These are phyloP conservation scores for Eumeta japonica DNA, from an alignment of 1,140 invertebrate genomes.

Conservation along the genomic window DNA sequence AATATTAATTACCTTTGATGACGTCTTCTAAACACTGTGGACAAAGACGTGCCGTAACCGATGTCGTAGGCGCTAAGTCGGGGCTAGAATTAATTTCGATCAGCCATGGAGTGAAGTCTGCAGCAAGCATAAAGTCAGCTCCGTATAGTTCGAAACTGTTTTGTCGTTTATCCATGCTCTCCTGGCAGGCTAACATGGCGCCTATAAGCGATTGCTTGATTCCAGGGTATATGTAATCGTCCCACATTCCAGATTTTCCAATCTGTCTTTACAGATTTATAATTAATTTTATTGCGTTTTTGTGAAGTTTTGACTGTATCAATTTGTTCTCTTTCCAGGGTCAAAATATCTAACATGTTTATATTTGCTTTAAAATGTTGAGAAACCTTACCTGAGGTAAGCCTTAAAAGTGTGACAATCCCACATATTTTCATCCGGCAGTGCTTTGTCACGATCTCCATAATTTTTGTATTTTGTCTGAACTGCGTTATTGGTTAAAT, in stretches of 20 bases:
- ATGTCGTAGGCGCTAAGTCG: slow-evolving; percentile 84
- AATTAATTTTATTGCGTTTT: neutral
- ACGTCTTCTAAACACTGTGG: slow-evolving; percentile 86
- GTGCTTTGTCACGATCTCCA: slow-evolving; percentile 67
- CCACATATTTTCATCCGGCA: slow-evolving; percentile 87
- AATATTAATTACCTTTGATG: slow-evolving; percentile 74
- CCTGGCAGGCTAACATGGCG: slow-evolving; percentile 82
- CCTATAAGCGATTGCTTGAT: slow-evolving; percentile 88
- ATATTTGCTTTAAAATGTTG: neutral
- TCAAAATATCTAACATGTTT: neutral
- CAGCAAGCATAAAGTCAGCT: slow-evolving; percentile 89
- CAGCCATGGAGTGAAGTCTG: slow-evolving; percentile 87
- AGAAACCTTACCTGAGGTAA: slow-evolving; percentile 60
- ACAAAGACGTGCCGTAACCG: slow-evolving; percentile 83
- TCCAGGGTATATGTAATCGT: slow-evolving; percentile 81
- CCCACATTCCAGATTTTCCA: slow-evolving; percentile 75
- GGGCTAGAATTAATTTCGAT: slow-evolving; percentile 95
- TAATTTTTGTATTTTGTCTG: slow-evolving; percentile 88
- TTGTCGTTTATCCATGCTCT: slow-evolving; percentile 79
- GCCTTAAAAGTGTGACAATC: slow-evolving; percentile 76
- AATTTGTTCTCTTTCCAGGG: neutral
- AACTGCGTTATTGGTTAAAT: slow-evolving; percentile 91
- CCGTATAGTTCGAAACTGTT: slow-evolving; percentile 93
- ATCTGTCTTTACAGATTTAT: slow-evolving; percentile 55
- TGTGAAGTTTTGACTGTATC: no score